Conservation (phyloP, 2,113 vertebrate species). For the Grammomys surdaster region DNA sequence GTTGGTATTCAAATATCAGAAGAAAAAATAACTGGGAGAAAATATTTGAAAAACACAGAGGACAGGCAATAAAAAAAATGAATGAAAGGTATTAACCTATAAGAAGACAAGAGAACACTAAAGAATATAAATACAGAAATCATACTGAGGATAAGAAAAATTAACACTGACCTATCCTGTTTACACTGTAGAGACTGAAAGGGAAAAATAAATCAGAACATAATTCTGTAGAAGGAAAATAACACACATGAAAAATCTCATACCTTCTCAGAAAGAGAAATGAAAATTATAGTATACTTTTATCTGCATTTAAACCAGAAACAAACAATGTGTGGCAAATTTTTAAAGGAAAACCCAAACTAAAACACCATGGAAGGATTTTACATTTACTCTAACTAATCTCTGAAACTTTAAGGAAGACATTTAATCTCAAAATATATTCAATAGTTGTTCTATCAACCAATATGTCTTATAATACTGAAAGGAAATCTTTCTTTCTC, state of each 20-base stretch:
- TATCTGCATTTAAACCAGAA: background rate
- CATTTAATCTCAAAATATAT: background rate
- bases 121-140: background rate
- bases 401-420: background rate
- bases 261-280: background rate
- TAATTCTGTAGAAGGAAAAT: background rate
- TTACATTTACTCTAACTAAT: background rate
- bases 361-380: background rate
- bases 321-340: background rate
- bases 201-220: background rate
- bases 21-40: background rate
- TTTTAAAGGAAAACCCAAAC: background rate
- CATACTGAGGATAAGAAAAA: background rate
- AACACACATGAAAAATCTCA: background rate
- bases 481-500: background rate
- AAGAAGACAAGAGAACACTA: background rate
- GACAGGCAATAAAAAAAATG: background rate
- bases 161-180: background rate
- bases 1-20: background rate
- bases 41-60: background rate
- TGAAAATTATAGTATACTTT: background rate
- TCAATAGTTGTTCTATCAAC: background rate
- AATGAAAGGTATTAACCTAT: background rate
- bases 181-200: background rate
- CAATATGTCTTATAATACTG: background rate